These are phyloP conservation scores for Turritopsis rubra DNA, from an alignment of 30 jellyfish, hydroid and myxozoan species.

Conservation along the genomic window DNA sequence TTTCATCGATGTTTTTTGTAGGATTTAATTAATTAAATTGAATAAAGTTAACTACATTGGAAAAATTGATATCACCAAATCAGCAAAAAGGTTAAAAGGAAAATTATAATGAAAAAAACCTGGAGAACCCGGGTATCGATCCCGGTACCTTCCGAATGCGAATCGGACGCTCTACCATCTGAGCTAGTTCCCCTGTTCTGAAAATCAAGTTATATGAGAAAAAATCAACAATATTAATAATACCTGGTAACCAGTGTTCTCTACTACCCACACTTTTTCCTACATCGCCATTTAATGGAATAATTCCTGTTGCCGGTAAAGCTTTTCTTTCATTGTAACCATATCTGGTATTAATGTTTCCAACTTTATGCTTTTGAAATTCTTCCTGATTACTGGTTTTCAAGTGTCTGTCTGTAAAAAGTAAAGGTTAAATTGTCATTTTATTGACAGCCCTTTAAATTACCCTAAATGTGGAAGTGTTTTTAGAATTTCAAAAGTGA, in stretches of 20 bases:
- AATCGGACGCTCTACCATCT: slow-evolving; percentile 22
- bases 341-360: background rate
- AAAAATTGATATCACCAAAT: background rate
- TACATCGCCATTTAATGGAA: background rate
- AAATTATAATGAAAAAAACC: background rate
- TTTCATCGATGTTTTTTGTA: background rate
- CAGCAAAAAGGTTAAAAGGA: no score
- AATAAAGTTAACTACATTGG: background rate
- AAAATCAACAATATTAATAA: background rate
- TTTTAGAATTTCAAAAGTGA: no score
- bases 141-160: slow-evolving; percentile 27
- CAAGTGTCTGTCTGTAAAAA: background rate
- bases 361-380: background rate
- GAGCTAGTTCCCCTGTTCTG: slow-evolving; percentile 17
- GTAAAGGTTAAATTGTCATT: background rate
- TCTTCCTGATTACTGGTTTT: background rate
- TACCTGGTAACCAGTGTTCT: slow-evolving; percentile 13
- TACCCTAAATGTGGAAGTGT: no score
- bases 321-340: background rate
- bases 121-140: slow-evolving; percentile 25
- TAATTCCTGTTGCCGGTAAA: slow-evolving; percentile 8
- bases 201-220: background rate
- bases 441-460: no score
- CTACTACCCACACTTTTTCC: background rate
- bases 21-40: background rate